Evolutionary conservation across 2,888 invertebrate genomes (phyloP).

Genomic region (Orthosia gracilis): DNA sequence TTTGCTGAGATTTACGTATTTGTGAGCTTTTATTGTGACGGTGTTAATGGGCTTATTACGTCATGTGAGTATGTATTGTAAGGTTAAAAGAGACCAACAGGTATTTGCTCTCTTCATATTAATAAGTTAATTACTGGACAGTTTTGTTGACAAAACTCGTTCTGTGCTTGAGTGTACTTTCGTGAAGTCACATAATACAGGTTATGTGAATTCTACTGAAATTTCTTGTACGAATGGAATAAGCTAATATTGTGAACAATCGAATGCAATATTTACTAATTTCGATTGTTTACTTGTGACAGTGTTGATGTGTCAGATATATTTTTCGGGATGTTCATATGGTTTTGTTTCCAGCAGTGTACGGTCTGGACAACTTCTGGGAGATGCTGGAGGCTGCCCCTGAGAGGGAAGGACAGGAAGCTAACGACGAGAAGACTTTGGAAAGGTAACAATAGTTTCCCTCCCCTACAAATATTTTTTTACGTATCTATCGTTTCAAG

Average conservation of each 20-base stretch:
- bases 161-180: conserved; percentile 19
- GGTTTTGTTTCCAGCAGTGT: conserved; percentile 75
- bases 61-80: conserved; percentile 62
- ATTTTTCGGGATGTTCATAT: conserved; percentile 22
- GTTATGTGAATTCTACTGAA: conserved; percentile 8
- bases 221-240: conserved; percentile 1
- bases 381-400: conserved; percentile 84
- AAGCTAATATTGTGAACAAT: conserved; percentile 27
- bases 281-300: conserved; percentile 51
- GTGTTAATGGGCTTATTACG: conserved; percentile 65
- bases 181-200: conserved; percentile 5
- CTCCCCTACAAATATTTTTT: too few relatives aligned
- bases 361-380: conserved; percentile 89
- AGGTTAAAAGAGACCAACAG: conserved; percentile 44
- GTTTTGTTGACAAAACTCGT: conserved; percentile 35
- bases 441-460: conserved; percentile 80
- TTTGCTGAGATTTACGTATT: conserved; percentile 45
- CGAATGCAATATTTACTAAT: conserved; percentile 46
- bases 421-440: conserved; percentile 80
- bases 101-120: conserved; percentile 38
- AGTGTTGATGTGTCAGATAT: conserved; percentile 21
- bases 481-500: too few relatives aligned
- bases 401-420: conserved; percentile 83
- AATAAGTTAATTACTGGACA: conserved; percentile 32
- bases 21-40: conserved; percentile 69